Conservation (phyloP, 2,113 vertebrate genomes). For the Cavia aperea region DNA sequence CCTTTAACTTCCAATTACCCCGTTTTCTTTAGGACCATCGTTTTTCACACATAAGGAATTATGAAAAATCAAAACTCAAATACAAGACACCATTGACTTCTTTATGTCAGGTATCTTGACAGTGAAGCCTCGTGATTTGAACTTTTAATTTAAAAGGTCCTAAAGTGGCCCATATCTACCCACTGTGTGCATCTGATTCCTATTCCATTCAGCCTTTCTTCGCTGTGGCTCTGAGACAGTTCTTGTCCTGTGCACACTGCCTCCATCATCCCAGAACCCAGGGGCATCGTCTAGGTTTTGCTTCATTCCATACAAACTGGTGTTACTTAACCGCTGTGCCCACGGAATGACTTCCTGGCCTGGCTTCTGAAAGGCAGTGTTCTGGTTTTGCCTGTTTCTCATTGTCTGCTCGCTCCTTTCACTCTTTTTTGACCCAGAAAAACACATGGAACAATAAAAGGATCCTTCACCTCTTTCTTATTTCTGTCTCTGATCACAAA, state of each 20-base stretch:
- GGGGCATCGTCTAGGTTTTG: neutral
- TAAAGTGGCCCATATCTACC: too few relatives aligned
- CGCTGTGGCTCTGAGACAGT: too few relatives aligned
- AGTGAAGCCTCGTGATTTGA: too few relatives aligned
- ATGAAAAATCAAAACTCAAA: too few relatives aligned
- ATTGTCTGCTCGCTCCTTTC: neutral
- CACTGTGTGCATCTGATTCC: too few relatives aligned
- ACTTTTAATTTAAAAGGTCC: too few relatives aligned
- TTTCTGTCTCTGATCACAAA: neutral
- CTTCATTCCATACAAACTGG: neutral
- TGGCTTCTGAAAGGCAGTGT: neutral
- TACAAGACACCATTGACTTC: too few relatives aligned
- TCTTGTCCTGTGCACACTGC: neutral
- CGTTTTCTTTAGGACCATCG: too few relatives aligned
- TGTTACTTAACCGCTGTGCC: neutral
- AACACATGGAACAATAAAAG: neutral
- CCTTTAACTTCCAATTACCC: too few relatives aligned
- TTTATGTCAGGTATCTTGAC: too few relatives aligned
- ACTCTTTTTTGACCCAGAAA: too few relatives aligned
- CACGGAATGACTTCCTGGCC: neutral
- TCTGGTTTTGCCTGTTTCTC: neutral
- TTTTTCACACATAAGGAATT: too few relatives aligned
- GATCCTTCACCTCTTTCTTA: neutral
- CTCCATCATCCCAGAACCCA: neutral
- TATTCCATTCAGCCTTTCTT: neutral